Evolutionary conservation across 1,140 invertebrate genomes (phyloP).

Genomic region (Paralvinella palmiformis): DNA sequence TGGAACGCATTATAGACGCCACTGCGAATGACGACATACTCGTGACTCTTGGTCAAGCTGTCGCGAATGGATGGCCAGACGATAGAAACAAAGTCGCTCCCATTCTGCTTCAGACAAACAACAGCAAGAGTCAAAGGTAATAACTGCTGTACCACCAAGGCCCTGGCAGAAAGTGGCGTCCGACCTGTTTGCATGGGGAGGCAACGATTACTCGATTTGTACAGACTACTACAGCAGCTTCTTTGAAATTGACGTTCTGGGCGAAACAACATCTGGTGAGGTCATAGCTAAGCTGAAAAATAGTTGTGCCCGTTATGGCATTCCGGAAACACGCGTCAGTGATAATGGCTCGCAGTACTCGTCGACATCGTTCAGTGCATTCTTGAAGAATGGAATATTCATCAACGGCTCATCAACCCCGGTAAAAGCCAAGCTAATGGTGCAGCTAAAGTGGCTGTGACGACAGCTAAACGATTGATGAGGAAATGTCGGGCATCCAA

Average conservation of each 20-base stretch:
- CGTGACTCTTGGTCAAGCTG: no score
- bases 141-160: background rate
- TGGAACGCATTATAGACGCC: no score
- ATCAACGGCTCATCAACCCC: background rate
- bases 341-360: constrained; percentile 4
- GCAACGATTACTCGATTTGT: background rate
- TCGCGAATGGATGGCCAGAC: no score
- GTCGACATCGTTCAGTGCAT: background rate
- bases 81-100: no score
- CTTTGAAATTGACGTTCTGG: constrained; percentile 12
- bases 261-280: background rate
- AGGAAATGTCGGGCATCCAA: background rate
- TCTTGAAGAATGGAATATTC: constrained; percentile 5
- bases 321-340: background rate
- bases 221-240: constrained; percentile 8
- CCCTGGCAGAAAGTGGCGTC: constrained; percentile 7
- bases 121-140: background rate
- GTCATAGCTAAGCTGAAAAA: background rate
- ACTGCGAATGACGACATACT: no score
- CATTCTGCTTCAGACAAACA: no score
- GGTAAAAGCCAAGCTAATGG: background rate
- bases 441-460: constrained; percentile 6
- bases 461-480: background rate
- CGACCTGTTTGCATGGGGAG: constrained; percentile 2
- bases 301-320: constrained; percentile 12